Conservation (phyloP, 2,797 vertebrate species). For the Xerus rutilus region DNA sequence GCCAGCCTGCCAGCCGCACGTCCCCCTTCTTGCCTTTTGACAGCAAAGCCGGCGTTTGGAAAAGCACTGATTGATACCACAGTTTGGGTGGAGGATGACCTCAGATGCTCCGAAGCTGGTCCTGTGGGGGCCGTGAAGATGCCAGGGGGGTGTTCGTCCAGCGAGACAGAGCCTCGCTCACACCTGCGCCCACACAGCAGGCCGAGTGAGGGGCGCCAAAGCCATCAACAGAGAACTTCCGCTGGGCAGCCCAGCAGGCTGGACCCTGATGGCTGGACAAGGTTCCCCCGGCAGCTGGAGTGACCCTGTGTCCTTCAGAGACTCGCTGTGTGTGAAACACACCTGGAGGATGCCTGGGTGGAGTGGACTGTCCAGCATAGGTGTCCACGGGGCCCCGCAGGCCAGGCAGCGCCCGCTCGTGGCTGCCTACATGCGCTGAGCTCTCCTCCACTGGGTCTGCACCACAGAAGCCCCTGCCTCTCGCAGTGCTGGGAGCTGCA, state of each 20-base stretch:
- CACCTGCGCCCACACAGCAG: not conserved
- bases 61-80: not conserved
- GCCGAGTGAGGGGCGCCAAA: not conserved
- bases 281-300: fast-evolving
- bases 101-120: not conserved
- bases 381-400: fast-evolving
- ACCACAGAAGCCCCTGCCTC: too few relatives aligned
- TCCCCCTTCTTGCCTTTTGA: not conserved
- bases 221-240: not conserved
- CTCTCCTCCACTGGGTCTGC: not conserved
- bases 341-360: fast-evolving
- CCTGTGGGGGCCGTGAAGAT: fast-evolving
- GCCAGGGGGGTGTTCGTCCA: not conserved
- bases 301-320: not conserved
- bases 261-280: fast-evolving
- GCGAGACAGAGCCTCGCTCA: not conserved
- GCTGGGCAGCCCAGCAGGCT: not conserved
- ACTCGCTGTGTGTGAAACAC: not conserved
- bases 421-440: not conserved
- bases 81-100: not conserved
- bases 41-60: fast-evolving
- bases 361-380: fast-evolving
- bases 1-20: not conserved
- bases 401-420: not conserved
- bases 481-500: not conserved